Evolutionary conservation across 2,888 invertebrate genomes (phyloP), one percentile per base, ranked within the genome.

Genomic region (Pandemis corylana): DNA sequence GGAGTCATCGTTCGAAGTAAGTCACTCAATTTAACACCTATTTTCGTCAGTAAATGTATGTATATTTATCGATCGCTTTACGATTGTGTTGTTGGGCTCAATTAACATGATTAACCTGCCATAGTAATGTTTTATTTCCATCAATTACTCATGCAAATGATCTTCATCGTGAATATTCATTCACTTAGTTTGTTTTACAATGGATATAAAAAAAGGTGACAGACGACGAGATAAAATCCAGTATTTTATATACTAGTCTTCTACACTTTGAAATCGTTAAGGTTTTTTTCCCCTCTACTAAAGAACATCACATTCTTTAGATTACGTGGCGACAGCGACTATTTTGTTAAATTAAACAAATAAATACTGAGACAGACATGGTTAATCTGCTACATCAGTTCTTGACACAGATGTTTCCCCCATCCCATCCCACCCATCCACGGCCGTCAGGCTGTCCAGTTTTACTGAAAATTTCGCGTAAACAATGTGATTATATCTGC

Each of bases 111-210:
- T 87, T 85, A 85, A 84, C 84, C 87, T 86, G 89, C 88, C 88
- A 83, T 85, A 79, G 84, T 84, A 82, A 85, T 85, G 87, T 88
- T 90, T 88, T 85, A 87, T 85, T 89, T 87, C 85, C 87, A 89
- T 89, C 89, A 88, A 90, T 92, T 90, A 89, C 86, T 86, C 85
- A 91, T 91, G 91, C 88, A 89, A 90, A 91, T 91, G 82, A 80
- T 82, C 81, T 83, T 78, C 80, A 79, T 81, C 83, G 90, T 92
- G 87, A 90, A 91, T 92, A 91, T 92, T 89, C 85, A 91, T 85
- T 80, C 77, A 77, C 78, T 81, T 83, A 79, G 80, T 81, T 81
- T 49, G 12, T 59, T 66, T 62, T 67, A 75, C 56, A 71, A 75
- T 53, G 20, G 46, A 66, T 67, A 62, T 70, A 62, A 70, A 75